Evolutionary conservation across 2,888 invertebrate species (phyloP).

Genomic region (Sycophila texana): DNA sequence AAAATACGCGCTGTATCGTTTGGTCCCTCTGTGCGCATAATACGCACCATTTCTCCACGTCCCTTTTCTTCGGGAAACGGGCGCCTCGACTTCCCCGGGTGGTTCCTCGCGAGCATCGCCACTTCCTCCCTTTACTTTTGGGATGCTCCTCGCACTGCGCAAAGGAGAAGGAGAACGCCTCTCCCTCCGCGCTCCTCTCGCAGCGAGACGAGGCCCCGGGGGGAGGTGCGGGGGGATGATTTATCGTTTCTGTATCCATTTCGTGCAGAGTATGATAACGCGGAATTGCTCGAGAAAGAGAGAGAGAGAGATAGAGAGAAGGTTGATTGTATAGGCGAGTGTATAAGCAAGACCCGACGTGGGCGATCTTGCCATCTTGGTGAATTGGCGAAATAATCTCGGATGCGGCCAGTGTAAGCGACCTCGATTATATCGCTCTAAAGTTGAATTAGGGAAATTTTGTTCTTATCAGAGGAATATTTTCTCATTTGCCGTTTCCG

Average conservation of each 20-base stretch:
- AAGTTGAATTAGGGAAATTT: slow-evolving; percentile 19
- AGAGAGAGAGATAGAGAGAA: not conserved
- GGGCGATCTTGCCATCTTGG: slow-evolving; percentile 16
- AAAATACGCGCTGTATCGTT: slow-evolving; percentile 1
- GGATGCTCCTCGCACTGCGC: too few relatives aligned
- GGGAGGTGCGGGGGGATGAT: slow-evolving; percentile 54
- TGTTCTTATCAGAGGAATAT: not conserved
- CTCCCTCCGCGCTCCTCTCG: not conserved
- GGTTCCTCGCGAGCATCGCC: not conserved
- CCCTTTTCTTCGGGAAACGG: slow-evolving; percentile 14
- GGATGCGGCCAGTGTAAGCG: slow-evolving; percentile 46
- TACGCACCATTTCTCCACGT: slow-evolving; percentile 50
- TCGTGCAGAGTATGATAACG: slow-evolving; percentile 62
- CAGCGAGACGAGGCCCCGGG: not conserved
- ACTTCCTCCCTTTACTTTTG: not conserved
- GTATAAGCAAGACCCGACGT: not conserved
- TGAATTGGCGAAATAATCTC: slow-evolving; percentile 59
- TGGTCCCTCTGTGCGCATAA: slow-evolving; percentile 11
- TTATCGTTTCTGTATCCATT: slow-evolving; percentile 62
- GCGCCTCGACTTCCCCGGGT: not conserved
- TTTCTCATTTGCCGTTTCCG: not conserved
- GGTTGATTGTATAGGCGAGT: not conserved
- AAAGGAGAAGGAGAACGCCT: not conserved
- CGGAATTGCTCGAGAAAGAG: slow-evolving; percentile 58
- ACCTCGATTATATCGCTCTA: slow-evolving; percentile 54